Evolutionary conservation across 64 coral and sea anemone species (phyloP).

Genomic region (Orbicella faveolata): DNA sequence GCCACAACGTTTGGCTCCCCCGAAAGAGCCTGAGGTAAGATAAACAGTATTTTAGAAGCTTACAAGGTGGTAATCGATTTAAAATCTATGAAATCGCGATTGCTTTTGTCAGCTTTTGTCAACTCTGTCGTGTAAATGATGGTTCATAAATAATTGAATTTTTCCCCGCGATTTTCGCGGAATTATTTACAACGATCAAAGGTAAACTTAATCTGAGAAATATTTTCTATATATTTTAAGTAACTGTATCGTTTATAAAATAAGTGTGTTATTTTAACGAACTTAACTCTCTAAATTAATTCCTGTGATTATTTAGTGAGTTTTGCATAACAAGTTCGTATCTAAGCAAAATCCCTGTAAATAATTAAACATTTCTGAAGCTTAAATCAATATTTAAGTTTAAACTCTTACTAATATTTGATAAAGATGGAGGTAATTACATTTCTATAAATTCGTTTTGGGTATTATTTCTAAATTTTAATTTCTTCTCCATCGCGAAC

Average conservation of each 20-base stretch:
- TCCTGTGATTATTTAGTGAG: background rate
- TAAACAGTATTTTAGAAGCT: background rate
- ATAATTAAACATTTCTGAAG: background rate
- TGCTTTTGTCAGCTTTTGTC: background rate
- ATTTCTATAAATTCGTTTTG: background rate
- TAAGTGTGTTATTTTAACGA: background rate
- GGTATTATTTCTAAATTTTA: background rate
- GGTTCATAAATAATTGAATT: background rate
- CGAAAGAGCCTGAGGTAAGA: constrained; percentile 6
- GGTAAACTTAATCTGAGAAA: background rate
- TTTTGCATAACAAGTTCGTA: background rate
- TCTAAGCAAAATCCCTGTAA: background rate
- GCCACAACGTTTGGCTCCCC: background rate
- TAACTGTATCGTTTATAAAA: background rate
- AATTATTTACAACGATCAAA: background rate
- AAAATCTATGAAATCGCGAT: background rate
- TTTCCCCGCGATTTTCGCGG: background rate
- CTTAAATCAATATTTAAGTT: background rate
- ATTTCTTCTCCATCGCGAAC: too few species aligned
- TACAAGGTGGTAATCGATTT: background rate
- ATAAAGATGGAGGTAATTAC: background rate
- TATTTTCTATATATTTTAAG: background rate
- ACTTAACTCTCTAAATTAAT: background rate
- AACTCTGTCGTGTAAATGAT: background rate
- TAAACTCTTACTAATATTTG: background rate